These are phyloP conservation scores for Gymnocheta viridis DNA, from an alignment of 2,888 invertebrate species.

Conservation along the genomic window DNA sequence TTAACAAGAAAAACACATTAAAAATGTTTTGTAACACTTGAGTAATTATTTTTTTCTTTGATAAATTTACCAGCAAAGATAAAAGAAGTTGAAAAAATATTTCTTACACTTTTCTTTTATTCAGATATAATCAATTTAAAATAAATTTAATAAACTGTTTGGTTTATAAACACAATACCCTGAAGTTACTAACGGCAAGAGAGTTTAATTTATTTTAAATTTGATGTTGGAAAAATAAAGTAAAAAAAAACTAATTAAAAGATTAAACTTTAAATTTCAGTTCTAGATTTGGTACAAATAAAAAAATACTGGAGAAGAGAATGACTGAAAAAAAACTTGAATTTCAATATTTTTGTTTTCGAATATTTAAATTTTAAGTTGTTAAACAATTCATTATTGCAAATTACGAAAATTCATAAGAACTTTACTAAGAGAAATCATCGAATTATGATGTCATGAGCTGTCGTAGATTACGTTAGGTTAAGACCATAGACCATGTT, in stretches of 20 bases:
- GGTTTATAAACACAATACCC: conserved; percentile 59
- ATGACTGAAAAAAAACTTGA: too few relatives aligned
- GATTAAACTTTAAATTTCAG: too few relatives aligned
- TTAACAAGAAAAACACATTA: conserved; percentile 22
- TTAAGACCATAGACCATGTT: too few relatives aligned
- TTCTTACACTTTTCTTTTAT: conserved; percentile 5
- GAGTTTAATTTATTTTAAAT: background rate
- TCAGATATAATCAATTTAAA: conserved; percentile 39
- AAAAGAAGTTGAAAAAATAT: background rate
- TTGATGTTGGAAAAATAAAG: background rate
- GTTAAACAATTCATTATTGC: too few relatives aligned
- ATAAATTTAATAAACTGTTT: conserved; percentile 37
- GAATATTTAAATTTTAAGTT: too few relatives aligned
- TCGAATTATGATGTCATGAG: too few relatives aligned
- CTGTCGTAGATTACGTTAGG: too few relatives aligned
- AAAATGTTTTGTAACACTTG: conserved; percentile 35
- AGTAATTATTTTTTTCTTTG: conserved; percentile 47
- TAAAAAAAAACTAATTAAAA: background rate
- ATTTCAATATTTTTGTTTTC: too few relatives aligned
- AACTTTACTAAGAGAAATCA: too few relatives aligned
- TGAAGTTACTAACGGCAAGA: conserved; percentile 5
- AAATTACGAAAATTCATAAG: too few relatives aligned
- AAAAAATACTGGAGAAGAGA: too few relatives aligned
- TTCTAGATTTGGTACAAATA: too few relatives aligned
- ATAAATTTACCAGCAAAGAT: background rate